Conservation (phyloP, 2,113 vertebrate genomes). For the Syngnathus floridae region DNA sequence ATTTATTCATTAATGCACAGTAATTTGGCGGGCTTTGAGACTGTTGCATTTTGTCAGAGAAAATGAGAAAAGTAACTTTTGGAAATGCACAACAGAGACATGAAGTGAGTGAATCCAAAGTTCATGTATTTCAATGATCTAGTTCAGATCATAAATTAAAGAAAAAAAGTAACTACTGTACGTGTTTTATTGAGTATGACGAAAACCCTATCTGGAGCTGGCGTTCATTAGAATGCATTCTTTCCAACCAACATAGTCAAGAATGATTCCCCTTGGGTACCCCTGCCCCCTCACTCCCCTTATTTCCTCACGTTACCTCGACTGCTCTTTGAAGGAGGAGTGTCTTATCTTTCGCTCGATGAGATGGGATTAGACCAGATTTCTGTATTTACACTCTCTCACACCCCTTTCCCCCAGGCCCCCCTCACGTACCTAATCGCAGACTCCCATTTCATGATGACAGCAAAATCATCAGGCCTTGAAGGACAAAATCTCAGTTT, state of each 20-base stretch:
- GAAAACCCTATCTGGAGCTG: constrained; percentile 3
- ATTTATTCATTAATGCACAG: constrained; percentile 45
- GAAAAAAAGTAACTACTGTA: not conserved
- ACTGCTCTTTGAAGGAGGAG: constrained; percentile 44
- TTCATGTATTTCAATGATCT: constrained; percentile 16
- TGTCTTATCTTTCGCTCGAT: constrained; percentile 49
- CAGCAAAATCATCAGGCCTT: constrained; percentile 65
- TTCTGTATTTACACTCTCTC: constrained; percentile 56
- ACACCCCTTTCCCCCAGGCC: constrained; percentile 31
- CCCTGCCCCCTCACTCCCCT: not conserved
- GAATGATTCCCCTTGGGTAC: constrained; percentile 19
- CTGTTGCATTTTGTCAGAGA: constrained; percentile 41
- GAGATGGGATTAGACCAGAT: constrained; percentile 65
- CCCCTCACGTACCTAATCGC: constrained; percentile 52
- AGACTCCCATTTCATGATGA: constrained; percentile 62
- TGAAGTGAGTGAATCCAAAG: constrained; percentile 11
- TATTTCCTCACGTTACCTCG: constrained; percentile 28
- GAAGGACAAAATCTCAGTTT: constrained; percentile 67
- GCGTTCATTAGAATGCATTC: constrained; percentile 10
- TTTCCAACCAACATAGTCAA: constrained; percentile 20
- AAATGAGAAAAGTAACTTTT: constrained; percentile 14
- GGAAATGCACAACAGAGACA: not conserved
- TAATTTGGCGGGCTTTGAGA: constrained; percentile 45
- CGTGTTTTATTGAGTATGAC: not conserved
- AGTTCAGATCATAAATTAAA: not conserved